phyloP scores from a whole-genome alignment of 2,888 invertebrate species.

The Habrosyne pyritoides region DNA sequence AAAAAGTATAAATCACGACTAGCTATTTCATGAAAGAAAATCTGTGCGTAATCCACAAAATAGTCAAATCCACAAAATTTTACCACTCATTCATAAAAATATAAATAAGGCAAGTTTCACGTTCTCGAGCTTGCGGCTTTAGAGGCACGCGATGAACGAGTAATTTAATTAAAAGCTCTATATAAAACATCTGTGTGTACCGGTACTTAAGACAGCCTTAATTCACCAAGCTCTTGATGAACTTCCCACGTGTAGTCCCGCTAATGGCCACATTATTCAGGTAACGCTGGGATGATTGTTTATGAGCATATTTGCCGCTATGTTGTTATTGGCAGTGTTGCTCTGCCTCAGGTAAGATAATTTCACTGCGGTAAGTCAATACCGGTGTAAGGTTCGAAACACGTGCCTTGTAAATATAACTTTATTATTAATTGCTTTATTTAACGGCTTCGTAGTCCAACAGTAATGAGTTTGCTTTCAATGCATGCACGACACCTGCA shows the following conservation, averaged over 20 bases:
- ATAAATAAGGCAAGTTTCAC: slow-evolving; percentile 37
- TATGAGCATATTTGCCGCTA: slow-evolving; percentile 34
- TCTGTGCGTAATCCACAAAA: not conserved
- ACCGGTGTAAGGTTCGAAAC: too few species aligned
- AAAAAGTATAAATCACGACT: not conserved
- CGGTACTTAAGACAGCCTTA: slow-evolving; percentile 62
- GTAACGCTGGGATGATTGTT: slow-evolving; percentile 45
- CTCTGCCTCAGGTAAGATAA: not conserved
- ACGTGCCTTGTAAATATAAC: too few species aligned
- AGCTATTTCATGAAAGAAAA: not conserved
- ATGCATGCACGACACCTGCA: too few species aligned
- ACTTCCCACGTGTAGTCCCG: slow-evolving; percentile 54
- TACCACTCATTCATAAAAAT: slow-evolving; percentile 26
- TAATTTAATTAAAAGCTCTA: slow-evolving; percentile 74
- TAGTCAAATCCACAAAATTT: not conserved
- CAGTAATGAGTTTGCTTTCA: too few species aligned
- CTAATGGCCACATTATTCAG: slow-evolving; percentile 67
- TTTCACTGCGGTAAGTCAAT: too few species aligned
- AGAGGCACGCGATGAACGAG: slow-evolving; percentile 54
- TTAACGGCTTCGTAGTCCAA: too few species aligned
- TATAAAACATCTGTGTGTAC: slow-evolving; percentile 65
- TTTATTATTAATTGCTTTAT: too few species aligned
- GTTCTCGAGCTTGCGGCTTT: slow-evolving; percentile 52
- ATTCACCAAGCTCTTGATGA: slow-evolving; percentile 61
- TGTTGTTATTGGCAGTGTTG: not conserved